These are phyloP conservation scores for Monodelphis domestica DNA, from an alignment of 2,797 vertebrate species.

Conservation along the genomic window DNA sequence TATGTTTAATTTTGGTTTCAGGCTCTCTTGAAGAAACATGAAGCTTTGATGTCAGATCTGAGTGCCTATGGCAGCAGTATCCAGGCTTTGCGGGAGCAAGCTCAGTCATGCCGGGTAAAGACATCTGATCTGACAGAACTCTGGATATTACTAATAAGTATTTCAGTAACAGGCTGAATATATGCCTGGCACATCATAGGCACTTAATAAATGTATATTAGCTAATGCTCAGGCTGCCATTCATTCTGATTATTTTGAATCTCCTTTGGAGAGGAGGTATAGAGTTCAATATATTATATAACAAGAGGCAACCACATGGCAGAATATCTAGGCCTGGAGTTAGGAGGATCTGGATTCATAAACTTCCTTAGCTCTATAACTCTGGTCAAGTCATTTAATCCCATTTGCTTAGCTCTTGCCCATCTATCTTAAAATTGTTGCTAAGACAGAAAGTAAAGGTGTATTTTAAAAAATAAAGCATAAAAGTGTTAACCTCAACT, in stretches of 20 bases:
- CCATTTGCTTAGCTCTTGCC: too few relatives aligned
- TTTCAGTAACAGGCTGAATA: neutral
- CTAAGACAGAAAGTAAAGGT: too few relatives aligned
- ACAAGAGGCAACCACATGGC: too few relatives aligned
- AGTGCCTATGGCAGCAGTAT: constrained; percentile 98
- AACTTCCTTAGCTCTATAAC: too few relatives aligned
- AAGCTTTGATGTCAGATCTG: constrained; percentile 98
- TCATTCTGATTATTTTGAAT: neutral
- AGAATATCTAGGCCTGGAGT: too few relatives aligned
- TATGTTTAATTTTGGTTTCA: constrained; percentile 75
- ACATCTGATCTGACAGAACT: neutral
- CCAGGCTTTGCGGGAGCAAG: constrained; percentile 94
- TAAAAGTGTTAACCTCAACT: neutral
- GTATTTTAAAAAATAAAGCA: too few relatives aligned
- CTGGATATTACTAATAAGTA: neutral
- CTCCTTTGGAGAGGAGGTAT: neutral
- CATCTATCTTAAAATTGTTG: too few relatives aligned
- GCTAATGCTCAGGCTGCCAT: neutral
- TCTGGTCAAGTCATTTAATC: too few relatives aligned
- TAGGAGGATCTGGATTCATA: too few relatives aligned
- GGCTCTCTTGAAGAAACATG: constrained; percentile 99
- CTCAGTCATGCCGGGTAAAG: constrained; percentile 95
- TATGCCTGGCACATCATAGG: neutral
- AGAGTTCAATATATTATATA: neutral
- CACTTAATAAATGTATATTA: neutral